Percentiles rank a stretch among this genome's conserved stretches.
Conservation (phyloP, 1,140 invertebrate species). For the Drosophila parvula region DNA sequence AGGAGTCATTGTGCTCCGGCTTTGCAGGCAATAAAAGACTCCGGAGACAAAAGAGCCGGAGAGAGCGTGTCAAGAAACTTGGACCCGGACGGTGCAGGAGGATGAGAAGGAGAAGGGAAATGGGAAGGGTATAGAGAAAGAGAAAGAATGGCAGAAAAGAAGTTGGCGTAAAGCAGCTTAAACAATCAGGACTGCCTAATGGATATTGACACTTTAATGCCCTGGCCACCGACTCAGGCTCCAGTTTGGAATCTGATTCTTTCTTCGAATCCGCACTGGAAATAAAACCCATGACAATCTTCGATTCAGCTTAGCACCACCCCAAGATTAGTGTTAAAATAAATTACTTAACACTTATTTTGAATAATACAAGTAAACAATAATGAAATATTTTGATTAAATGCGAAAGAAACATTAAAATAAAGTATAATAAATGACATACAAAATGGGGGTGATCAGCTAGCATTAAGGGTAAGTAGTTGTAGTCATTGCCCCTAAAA, state of each 20-base stretch:
- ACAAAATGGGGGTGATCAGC: no score
- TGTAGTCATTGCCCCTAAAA: neutral
- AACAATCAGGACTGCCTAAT: conserved; percentile 81
- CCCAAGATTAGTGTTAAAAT: accelerated
- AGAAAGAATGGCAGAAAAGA: conserved; percentile 65
- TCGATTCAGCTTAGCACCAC: neutral
- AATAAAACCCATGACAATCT: neutral
- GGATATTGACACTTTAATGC: conserved; percentile 82
- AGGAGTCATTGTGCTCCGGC: conserved; percentile 69
- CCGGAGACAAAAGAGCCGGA: conserved; percentile 62
- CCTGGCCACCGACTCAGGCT: conserved; percentile 48
- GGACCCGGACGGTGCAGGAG: conserved; percentile 6
- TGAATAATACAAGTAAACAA: neutral
- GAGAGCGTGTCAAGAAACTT: conserved; percentile 51
- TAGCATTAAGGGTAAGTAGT: no score
- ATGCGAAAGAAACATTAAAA: no score
- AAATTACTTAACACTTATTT: neutral
- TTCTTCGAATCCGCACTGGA: conserved; percentile 17
- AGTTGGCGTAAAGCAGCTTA: conserved; percentile 80
- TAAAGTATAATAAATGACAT: no score
- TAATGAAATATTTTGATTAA: no score
- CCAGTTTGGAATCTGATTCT: conserved; percentile 25
- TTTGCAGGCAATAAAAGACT: conserved; percentile 68
- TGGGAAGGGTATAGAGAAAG: conserved; percentile 22
- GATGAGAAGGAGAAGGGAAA: conserved; percentile 9